Conservation (phyloP, 2,113 vertebrate genomes). For the Chinchilla lanigera region DNA sequence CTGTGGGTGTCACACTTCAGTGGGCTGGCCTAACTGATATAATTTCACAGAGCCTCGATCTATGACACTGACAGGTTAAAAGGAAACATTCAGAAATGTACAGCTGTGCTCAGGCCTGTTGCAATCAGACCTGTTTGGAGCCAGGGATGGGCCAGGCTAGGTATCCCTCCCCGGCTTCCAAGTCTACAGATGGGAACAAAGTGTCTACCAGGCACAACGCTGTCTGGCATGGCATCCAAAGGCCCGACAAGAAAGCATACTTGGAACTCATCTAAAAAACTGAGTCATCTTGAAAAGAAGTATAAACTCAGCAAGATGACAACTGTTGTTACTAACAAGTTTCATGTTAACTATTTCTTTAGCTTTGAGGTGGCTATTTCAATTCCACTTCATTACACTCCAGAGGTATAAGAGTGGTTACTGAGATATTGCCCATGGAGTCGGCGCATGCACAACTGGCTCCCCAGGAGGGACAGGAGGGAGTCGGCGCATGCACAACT, state of each 20-base stretch:
- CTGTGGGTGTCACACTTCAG: background rate
- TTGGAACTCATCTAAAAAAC: background rate
- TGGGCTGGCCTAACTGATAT: background rate
- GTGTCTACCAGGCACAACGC: background rate
- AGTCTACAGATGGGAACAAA: background rate
- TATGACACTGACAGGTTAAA: background rate
- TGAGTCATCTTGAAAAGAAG: background rate
- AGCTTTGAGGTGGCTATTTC: background rate
- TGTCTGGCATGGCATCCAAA: background rate
- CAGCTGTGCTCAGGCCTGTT: background rate
- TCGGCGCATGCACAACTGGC: background rate
- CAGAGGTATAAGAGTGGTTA: background rate
- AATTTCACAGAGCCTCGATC: background rate
- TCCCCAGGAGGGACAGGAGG: background rate
- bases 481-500: background rate
- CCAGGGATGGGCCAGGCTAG: background rate
- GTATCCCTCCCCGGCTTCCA: background rate
- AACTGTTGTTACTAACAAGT: background rate
- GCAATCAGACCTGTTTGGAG: background rate
- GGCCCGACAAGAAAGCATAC: background rate
- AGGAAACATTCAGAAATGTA: background rate
- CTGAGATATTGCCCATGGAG: background rate
- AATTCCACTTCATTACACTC: slow-evolving; percentile 10
- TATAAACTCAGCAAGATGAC: background rate
- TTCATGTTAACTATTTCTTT: background rate